phyloP scores from a whole-genome alignment of 2,113 vertebrate species.

The Thymallus thymallus region DNA sequence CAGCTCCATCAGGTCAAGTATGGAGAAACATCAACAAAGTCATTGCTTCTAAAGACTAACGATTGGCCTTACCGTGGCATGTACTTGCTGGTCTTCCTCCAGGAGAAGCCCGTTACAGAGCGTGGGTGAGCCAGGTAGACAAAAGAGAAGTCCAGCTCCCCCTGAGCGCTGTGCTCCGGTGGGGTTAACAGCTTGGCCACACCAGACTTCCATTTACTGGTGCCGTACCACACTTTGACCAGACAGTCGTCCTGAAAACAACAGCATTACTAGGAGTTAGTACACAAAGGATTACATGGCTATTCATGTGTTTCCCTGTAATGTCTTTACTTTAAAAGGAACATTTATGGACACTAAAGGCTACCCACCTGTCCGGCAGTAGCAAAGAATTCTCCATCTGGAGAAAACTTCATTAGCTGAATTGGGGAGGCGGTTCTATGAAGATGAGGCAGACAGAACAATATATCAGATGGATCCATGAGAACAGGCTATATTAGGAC shows the following conservation, averaged over 20 bases:
- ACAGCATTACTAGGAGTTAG: background rate
- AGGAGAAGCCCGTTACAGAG: slow-evolving; percentile 93
- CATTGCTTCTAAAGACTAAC: background rate
- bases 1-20: background rate
- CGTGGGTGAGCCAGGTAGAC: slow-evolving; percentile 95
- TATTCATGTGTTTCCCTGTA: background rate
- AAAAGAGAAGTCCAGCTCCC: slow-evolving; percentile 89
- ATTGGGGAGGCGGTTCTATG: slow-evolving; percentile 87
- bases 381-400: slow-evolving; percentile 96
- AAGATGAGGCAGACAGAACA: background rate
- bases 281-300: background rate
- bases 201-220: slow-evolving; percentile 85
- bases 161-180: slow-evolving; percentile 74
- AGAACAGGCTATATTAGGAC: background rate
- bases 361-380: slow-evolving; percentile 88
- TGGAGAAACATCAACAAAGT: background rate
- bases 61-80: slow-evolving; percentile 82
- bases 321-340: background rate
- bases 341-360: slow-evolving; percentile 1
- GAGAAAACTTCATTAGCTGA: slow-evolving; percentile 92
- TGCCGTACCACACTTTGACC: slow-evolving; percentile 95
- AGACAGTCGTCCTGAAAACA: slow-evolving; percentile 88
- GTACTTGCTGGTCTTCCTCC: slow-evolving; percentile 96
- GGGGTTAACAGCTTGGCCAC: slow-evolving; percentile 74
- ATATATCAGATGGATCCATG: background rate